These are phyloP conservation scores for Cotesia congregata DNA, from an alignment of 2,888 invertebrate genomes.

Conservation along the genomic window DNA sequence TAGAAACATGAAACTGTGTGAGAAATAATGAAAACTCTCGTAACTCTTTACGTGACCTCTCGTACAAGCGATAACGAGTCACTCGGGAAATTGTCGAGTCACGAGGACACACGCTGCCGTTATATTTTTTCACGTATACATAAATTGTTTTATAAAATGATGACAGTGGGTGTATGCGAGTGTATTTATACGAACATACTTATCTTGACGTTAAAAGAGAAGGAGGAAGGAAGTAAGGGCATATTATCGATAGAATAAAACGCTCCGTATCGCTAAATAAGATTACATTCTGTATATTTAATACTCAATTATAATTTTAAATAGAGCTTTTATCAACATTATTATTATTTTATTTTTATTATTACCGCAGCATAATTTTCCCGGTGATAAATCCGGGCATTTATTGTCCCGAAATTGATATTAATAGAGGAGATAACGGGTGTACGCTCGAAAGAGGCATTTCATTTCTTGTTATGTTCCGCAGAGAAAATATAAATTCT, in stretches of 20 bases:
- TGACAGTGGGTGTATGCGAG: constrained; percentile 1
- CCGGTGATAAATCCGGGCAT: background rate
- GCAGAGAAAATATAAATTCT: constrained; percentile 42
- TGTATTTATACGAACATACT: background rate
- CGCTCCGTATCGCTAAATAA: background rate
- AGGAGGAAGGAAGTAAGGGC: background rate
- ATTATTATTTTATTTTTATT: background rate
- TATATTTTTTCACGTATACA: constrained; percentile 9
- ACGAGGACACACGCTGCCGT: background rate
- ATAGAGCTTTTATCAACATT: background rate
- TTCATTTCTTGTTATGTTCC: constrained; percentile 27
- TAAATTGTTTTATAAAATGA: constrained; percentile 9
- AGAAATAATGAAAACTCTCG: constrained; percentile 27
- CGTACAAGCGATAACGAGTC: constrained; percentile 49
- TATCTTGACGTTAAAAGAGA: background rate
- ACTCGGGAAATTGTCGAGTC: constrained; percentile 44
- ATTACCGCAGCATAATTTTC: background rate
- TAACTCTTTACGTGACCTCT: constrained; percentile 46
- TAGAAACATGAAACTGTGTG: constrained; percentile 2
- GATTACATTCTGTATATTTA: background rate
- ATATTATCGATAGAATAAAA: background rate
- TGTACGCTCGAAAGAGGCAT: background rate
- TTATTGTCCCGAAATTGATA: background rate
- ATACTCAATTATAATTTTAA: background rate
- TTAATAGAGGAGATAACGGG: background rate